These are phyloP conservation scores for Mastigias papua DNA, from an alignment of 30 jellyfish, hydroid and myxozoan genomes.

Conservation along the genomic window DNA sequence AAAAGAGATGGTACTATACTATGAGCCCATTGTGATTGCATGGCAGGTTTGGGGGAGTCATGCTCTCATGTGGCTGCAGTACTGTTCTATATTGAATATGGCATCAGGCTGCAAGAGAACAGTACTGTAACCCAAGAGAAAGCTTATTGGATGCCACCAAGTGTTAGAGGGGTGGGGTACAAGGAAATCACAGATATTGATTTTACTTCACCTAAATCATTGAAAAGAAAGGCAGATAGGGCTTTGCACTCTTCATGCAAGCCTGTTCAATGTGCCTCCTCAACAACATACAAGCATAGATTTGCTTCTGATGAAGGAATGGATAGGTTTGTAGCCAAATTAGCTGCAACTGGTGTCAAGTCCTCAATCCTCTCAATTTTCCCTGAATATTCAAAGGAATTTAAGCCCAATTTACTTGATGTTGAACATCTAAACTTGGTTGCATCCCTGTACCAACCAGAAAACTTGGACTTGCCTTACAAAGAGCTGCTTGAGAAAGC, in stretches of 20 bases:
- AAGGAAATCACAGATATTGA: not conserved
- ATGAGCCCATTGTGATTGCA: slow-evolving; percentile 57
- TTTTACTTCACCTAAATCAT: not conserved
- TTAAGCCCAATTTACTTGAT: slow-evolving; percentile 9
- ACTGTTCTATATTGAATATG: slow-evolving; percentile 37
- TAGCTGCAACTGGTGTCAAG: not conserved
- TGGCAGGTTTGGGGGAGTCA: slow-evolving; percentile 41
- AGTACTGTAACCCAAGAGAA: slow-evolving; percentile 11
- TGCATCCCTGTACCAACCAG: not conserved
- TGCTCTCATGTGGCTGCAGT: slow-evolving; percentile 55
- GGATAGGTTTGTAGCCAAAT: slow-evolving; percentile 7
- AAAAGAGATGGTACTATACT: slow-evolving; percentile 18
- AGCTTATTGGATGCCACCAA: slow-evolving; percentile 30
- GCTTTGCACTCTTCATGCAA: not conserved
- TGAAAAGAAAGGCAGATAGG: slow-evolving; percentile 4
- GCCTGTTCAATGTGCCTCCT: not conserved
- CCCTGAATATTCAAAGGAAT: slow-evolving; percentile 9
- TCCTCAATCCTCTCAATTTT: slow-evolving; percentile 8
- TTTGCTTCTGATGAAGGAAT: not conserved
- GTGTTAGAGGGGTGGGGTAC: not conserved
- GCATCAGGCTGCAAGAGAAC: slow-evolving; percentile 5
- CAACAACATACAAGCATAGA: not conserved
- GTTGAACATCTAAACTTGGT: not conserved
- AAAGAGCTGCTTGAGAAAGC: not conserved
- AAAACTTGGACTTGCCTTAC: not conserved